Evolutionary conservation across 2,888 invertebrate genomes (phyloP).

Genomic region (Brachyopa scutellaris): DNA sequence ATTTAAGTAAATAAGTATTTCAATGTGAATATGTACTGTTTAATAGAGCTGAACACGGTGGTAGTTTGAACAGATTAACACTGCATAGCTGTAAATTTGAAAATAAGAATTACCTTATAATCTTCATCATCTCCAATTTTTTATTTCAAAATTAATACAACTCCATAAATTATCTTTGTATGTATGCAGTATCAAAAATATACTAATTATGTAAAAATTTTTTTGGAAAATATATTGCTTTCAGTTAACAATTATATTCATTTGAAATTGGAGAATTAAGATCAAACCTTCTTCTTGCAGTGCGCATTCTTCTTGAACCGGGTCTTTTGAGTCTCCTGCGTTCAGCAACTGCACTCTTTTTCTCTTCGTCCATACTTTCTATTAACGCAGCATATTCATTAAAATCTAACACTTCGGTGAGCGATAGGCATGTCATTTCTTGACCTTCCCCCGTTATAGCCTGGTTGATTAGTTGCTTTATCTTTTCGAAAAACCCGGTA

Average conservation of each 20-base stretch:
- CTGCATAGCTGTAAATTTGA: too few relatives aligned
- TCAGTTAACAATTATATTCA: conserved; percentile 40
- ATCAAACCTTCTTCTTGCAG: conserved; percentile 4
- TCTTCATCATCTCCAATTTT: too few relatives aligned
- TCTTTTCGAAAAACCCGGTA: conserved; percentile 26
- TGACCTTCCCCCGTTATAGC: too few relatives aligned
- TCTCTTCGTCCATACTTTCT: neutral
- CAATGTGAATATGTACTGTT: too few relatives aligned
- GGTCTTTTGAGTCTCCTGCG: neutral
- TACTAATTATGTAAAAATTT: neutral
- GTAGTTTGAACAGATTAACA: too few relatives aligned
- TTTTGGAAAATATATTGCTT: too few relatives aligned
- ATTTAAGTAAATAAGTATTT: too few relatives aligned
- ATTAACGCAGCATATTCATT: conserved; percentile 13
- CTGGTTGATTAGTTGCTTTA: too few relatives aligned
- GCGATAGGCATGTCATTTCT: neutral
- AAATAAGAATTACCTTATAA: too few relatives aligned
- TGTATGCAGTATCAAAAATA: neutral
- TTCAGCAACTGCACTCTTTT: neutral
- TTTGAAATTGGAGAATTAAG: conserved; percentile 1
- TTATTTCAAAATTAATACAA: too few relatives aligned
- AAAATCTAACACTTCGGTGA: neutral
- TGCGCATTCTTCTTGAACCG: neutral
- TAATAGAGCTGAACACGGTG: too few relatives aligned
- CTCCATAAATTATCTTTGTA: too few relatives aligned